Percentiles rank a stretch among this genome's conserved stretches.
These are phyloP conservation scores for Macropus fuliginosus DNA, from an alignment of 2,797 vertebrate genomes.

Conservation along the genomic window DNA sequence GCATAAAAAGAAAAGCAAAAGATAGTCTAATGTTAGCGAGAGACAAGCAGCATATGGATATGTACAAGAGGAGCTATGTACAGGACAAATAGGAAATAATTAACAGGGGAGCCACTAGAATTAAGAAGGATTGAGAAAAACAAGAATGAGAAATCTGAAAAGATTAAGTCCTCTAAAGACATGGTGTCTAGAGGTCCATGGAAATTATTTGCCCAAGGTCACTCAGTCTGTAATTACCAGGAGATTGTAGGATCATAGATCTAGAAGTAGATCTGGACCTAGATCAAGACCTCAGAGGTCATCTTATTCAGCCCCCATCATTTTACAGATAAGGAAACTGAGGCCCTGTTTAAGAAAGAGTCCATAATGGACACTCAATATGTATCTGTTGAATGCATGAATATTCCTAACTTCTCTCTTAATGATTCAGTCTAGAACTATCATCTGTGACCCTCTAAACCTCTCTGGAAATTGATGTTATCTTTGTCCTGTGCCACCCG, in stretches of 20 bases:
- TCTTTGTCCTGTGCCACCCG: background rate
- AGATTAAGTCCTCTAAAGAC: background rate
- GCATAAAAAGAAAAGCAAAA: background rate
- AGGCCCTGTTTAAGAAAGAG: background rate
- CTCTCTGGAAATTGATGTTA: fast-evolving
- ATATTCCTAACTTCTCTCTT: background rate
- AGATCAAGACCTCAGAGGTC: background rate
- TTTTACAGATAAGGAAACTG: background rate
- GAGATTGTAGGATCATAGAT: background rate
- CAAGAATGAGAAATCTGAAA: background rate
- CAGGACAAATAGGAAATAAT: background rate
- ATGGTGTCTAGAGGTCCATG: background rate
- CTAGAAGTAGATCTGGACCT: too few relatives aligned
- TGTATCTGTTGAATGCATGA: background rate
- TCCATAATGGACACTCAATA: slow-evolving; percentile 38
- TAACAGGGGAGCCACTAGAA: background rate
- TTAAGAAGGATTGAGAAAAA: background rate
- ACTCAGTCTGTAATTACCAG: background rate
- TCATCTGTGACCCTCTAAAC: background rate
- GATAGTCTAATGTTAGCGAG: background rate
- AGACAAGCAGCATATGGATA: background rate
- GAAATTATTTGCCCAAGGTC: background rate
- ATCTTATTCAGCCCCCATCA: fast-evolving
- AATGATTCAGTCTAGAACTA: slow-evolving; percentile 10
- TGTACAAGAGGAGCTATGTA: background rate